Evolutionary conservation across 2,888 invertebrate species (phyloP), one percentile per base, ranked within the genome.

Genomic region (Meghimatium bilineatum): DNA sequence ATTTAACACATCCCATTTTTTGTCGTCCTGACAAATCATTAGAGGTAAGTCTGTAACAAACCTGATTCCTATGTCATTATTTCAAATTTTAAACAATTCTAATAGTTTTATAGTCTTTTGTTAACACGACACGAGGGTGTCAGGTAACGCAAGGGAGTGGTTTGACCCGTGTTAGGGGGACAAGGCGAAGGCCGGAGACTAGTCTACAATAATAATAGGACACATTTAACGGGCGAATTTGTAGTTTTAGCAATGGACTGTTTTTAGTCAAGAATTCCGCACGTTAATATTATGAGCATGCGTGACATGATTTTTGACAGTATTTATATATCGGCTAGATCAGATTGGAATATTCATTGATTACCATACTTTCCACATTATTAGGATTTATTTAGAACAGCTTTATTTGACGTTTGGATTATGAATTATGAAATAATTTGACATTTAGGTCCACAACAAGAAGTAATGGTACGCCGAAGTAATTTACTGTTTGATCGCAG

Each of bases 131-230:
- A n/a, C 23, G 56, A 56, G 17, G 17, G 5, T 63, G 12, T 14
- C 63, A n/a, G 26, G 29, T n/a, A 63, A 23, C 29, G 29, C 63
- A 63, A 71, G 71, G 71, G 71, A 71, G 71, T 71, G 71, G 71
- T 71, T 71, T 71, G 71, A 71, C 71, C 56, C 56, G 56, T 56
- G 56, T 56, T 14, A 56, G 71, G 71, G 71, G 71, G 71, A 71
- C 71, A 71, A 56, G 71, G 36, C 71, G 36, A 14, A 71, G 38
- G 38, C 38, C 26, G 71, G 38, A 38, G 71, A 69, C 34, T 12
- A 44, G 44, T 44, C 44, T 44, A 12, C 5, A 44, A 44, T 56
- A 23, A 23, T 56, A 23, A 23, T 56, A 23, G 23, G 17, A 56
- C 23, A 56, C 56, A 56, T 17, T n/a, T 23, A 56, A 23, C 56